Evolutionary conservation across 2,113 vertebrate species (phyloP), one percentile per base, ranked within the genome.

Genomic region (Ophthalmolycus amberensis): DNA sequence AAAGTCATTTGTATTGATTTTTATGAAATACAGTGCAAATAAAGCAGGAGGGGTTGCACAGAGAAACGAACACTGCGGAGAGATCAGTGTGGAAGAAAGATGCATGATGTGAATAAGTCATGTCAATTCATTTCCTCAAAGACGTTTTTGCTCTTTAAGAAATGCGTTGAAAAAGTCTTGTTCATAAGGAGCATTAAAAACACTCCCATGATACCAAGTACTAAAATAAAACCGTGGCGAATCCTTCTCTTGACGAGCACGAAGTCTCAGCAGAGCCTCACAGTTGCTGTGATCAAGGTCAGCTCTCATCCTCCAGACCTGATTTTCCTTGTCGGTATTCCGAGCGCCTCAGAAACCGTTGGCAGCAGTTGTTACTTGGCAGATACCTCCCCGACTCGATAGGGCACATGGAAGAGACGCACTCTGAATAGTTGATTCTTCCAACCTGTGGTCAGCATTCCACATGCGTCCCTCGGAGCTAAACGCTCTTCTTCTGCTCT

Each of bases 401-500:
- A 92, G 91, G 91, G 90, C 90, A 89, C 83, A 83, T 79, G 89
- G 82, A 78, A 68, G 88, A 84, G 82, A 90, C 60, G 79, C 84
- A 44, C 58, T 83, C 72, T 90, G 94, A 95, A 95, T 94, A 91
- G 93, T 80, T 73, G 89, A 93, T 95, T 91, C 89, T 91, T 86
- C 71, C 71, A 90, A 86, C 91, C 86, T 81, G 88, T 88, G 87
- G 92, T 95, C 94, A 93, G 91, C 88, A 94, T 94, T 94, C 95
- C 75, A 72, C 84, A 52, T 82, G 91, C 87, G 80, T 92, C 89
- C 79, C 84, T 80, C 12, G 62, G 82, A 89, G 89, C 94, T 94
- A 93, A 95, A 93, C 77, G 84, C 91, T 92, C 94, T 92, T 93
- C 90, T 90, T 91, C 70, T 71, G 66, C 90, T 84, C 83, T 73